Evolutionary conservation across 2,113 vertebrate genomes (phyloP), one percentile per base, ranked within the genome.

Genomic region (Gymnogyps californianus): DNA sequence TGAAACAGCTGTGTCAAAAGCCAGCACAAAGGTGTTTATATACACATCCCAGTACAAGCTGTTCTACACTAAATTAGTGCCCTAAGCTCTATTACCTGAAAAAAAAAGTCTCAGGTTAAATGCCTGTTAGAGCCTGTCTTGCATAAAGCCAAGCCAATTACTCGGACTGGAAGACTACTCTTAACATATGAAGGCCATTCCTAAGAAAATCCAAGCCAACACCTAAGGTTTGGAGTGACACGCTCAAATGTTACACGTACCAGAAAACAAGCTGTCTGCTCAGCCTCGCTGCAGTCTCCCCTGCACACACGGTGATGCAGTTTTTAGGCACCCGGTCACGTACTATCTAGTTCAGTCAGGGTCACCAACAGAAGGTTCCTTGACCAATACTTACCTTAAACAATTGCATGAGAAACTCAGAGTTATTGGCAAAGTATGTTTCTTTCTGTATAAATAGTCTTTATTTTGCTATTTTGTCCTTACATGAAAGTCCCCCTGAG

Each of bases 161-260:
- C 64, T 84, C 65, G 46, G 55, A 20, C 44, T 32, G 26, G 22
- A 76, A 49, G 31, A 34, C 32, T 46, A 64, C 17, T 15, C 38
- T 47, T 42, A 38, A n/a, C 0, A 0, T 6, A 16, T 5, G 22
- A 85, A 52, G 40, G 67, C 26, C 29, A 16, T 62, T 55, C 26
- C 24, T 32, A 61, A 11, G 32, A 17, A 80, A 80, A 85, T 17
- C 15, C 54, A 83, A 32, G 57, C 2, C 21, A 55, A 9, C 7
- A 16, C 25, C 14, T 40, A 28, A 20, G 52, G 67, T 59, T 31
- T 31, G 83, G 47, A 52, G 38, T 1, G 21, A 52, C 1, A 17
- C 9, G 7, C 21, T 54, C 34, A 6, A 13, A 11, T 0, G 12
- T 3, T 14, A 11, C 49, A 3, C 0, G 6, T 10, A 11, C 6